phyloP scores from a whole-genome alignment of 2,113 vertebrate species.

The Lasiurus cinereus region DNA sequence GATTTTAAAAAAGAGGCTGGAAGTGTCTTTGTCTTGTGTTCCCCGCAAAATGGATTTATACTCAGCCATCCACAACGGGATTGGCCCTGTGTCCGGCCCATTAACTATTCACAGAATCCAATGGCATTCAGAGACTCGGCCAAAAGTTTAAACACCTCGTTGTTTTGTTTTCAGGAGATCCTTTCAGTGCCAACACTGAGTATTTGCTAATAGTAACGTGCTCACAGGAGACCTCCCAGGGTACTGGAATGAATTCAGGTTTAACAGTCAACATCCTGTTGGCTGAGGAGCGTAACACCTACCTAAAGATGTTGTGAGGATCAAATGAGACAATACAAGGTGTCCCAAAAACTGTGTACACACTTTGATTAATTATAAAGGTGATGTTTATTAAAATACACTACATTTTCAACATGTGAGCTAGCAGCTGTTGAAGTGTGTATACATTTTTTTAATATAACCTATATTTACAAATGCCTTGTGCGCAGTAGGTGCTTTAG shows the following conservation, averaged over 20 bases:
- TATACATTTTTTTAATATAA: too few relatives aligned
- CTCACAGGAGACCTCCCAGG: neutral
- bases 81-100: neutral
- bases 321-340: neutral
- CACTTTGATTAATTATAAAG: too few relatives aligned
- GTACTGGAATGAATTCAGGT: neutral
- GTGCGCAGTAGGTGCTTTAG: accelerated
- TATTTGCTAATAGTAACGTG: neutral
- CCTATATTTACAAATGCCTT: neutral
- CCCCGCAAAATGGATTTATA: neutral
- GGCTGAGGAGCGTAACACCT: neutral
- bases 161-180: neutral
- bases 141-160: neutral
- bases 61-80: neutral
- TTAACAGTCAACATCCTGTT: neutral
- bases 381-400: too few relatives aligned
- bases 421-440: too few relatives aligned
- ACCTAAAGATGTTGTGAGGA: neutral
- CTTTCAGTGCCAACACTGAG: neutral
- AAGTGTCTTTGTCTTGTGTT: neutral
- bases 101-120: slow-evolving; percentile 46
- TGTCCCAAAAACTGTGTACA: too few relatives aligned
- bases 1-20: neutral
- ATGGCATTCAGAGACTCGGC: neutral
- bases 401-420: too few relatives aligned